Base-by-base conservation (phyloP, 2,113 vertebrate genomes). In the Dicrurus megarhynchus region DNA sequence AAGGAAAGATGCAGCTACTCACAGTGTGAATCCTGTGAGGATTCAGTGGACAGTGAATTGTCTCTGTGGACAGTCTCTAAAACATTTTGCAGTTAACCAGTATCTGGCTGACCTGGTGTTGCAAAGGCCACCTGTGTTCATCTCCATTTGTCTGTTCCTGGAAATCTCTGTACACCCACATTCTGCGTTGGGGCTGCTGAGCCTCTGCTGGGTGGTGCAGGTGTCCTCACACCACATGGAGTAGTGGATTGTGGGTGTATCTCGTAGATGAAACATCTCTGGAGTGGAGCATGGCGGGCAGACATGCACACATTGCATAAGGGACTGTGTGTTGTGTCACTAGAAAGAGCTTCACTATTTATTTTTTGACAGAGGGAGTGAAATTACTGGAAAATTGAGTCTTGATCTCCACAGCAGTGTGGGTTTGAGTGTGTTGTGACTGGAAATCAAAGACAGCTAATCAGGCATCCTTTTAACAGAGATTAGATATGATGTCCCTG, bases 371-470 rank as follows among this genome's bases (percentile, higher is more conserved):
- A 81, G 37, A 68, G 32, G 13, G 5, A 44, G 53, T 32, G 49
- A 65, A 89, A 70, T 70, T 89, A 60, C 27, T 81, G 80, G 86
- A 81, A 90, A 92, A 63, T n/a, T 14, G 55, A 68, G 37, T 59
- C 63, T 49, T 65, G 41, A 50, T 88, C 87, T 94, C 60, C 73
- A 26, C 60, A 82, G 47, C 68, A 91, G 32, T 22, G 42, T 52
- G 49, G 49, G 7, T 78, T 81, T 92, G 52, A 64, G 49, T 19
- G 19, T 93, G 42, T 92, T 97, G 91, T 95, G 93, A 78, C 93
- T 95, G n/a, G 49, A 93, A 97, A 91, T 94, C 69, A 60, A 92
- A 92, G 76, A 27, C n/a, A 46, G 64, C 60, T 95, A 63, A 89
- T 82, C 68, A 89, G 41, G 49, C 74, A 82, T 87, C 76, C 81